phyloP scores from a whole-genome alignment of 2,888 invertebrate species.

The Autographa gamma region DNA sequence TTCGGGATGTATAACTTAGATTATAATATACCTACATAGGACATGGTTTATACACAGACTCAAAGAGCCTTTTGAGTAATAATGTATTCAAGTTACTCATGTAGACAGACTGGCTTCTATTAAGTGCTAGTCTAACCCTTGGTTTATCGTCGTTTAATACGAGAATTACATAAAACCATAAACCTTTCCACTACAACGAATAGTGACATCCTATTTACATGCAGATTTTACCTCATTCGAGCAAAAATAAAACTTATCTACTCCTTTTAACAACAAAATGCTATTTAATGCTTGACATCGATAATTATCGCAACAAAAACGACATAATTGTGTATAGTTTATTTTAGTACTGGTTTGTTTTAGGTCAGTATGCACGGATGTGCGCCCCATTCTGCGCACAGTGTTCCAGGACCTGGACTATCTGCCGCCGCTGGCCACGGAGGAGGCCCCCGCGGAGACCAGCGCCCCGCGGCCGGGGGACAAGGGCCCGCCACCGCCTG shows the following conservation, averaged over 20 bases:
- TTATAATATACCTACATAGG: background rate
- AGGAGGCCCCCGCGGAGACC: background rate
- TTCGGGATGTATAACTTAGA: background rate
- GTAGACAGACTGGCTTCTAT: background rate
- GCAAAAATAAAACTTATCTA: too few relatives aligned
- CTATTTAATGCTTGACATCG: too few relatives aligned
- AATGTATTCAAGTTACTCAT: background rate
- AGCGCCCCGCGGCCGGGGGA: too few relatives aligned
- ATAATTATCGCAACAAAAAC: too few relatives aligned
- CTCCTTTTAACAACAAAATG: too few relatives aligned
- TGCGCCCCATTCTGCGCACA: conserved; percentile 71
- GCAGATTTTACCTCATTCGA: too few relatives aligned
- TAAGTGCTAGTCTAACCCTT: background rate
- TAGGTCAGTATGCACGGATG: conserved; percentile 71
- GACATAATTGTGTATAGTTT: too few relatives aligned
- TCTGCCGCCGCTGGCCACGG: conserved; percentile 64
- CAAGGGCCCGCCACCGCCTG: background rate
- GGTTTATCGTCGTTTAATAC: background rate
- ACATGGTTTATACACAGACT: background rate
- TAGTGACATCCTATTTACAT: too few relatives aligned
- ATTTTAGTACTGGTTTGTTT: background rate
- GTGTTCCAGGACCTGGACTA: conserved; percentile 72
- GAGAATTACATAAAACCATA: background rate
- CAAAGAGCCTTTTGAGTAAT: background rate
- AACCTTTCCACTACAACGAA: background rate